Percentiles rank a stretch among this genome's conserved stretches.
Conservation (phyloP, 2,113 vertebrate species). For the Hypomesus transpacificus region DNA sequence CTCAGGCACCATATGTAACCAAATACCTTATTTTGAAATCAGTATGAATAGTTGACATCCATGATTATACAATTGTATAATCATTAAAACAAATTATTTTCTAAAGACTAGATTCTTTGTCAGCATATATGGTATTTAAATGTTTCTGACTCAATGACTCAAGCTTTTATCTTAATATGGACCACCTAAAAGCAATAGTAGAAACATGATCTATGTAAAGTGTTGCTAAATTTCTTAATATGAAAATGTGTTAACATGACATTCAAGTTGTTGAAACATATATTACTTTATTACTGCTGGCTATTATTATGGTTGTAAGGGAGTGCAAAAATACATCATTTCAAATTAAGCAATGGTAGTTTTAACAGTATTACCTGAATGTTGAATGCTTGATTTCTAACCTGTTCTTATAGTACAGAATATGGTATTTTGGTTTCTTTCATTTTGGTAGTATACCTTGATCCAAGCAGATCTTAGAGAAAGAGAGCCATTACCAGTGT, state of each 20-base stretch:
- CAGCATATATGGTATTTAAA: conserved; percentile 1
- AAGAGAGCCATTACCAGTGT: conserved; percentile 17
- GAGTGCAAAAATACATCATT: conserved; percentile 31
- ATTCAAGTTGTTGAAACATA: conserved; percentile 9
- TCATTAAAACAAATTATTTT: not conserved
- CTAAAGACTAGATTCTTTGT: not conserved
- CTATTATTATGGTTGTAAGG: conserved; percentile 1
- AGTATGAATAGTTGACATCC: conserved; percentile 3
- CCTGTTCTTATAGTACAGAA: not conserved
- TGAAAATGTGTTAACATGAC: not conserved
- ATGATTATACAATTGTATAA: not conserved
- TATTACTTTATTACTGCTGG: conserved; percentile 8
- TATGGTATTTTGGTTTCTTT: not conserved
- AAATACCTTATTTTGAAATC: conserved; percentile 9
- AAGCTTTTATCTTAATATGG: conserved; percentile 4
- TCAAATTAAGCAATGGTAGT: conserved; percentile 18
- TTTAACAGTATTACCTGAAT: conserved; percentile 26
- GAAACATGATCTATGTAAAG: conserved; percentile 18
- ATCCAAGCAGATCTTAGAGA: not conserved
- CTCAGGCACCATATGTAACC: conserved; percentile 18
- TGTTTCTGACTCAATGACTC: not conserved
- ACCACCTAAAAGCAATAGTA: conserved; percentile 51
- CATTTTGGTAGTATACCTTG: conserved; percentile 16
- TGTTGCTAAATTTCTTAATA: conserved; percentile 4
- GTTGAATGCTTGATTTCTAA: conserved; percentile 11